A percentile compares a stretch with the other conserved stretches of the same genome.
These are phyloP conservation scores for Trichacis sp. DNA, from an alignment of 2,888 invertebrate species.

Conservation along the genomic window DNA sequence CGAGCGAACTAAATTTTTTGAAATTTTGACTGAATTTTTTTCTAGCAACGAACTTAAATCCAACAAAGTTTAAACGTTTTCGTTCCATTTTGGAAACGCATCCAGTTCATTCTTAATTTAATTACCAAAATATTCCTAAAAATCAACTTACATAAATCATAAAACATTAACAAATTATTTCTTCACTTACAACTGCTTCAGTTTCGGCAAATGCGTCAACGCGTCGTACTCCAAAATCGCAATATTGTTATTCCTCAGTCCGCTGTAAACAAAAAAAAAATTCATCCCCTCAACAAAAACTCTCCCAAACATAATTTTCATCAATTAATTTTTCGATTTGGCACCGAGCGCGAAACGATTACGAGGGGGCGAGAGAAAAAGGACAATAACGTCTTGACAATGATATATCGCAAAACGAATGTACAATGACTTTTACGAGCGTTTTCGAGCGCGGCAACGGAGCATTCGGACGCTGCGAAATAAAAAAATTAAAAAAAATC, in stretches of 20 bases:
- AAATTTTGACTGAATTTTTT: no score
- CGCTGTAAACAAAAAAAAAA: slow-evolving; percentile 68
- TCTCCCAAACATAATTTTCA: slow-evolving; percentile 3
- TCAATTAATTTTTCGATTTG: background rate
- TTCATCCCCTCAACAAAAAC: no score
- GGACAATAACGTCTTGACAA: background rate
- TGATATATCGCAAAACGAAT: background rate
- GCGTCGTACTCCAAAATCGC: slow-evolving; percentile 62
- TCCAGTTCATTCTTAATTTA: no score
- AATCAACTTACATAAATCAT: no score
- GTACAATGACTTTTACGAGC: background rate
- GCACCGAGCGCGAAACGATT: no score
- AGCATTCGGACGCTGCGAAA: no score
- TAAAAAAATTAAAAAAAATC: slow-evolving; percentile 25
- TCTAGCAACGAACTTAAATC: no score
- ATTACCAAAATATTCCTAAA: no score
- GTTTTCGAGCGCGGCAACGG: slow-evolving; percentile 13
- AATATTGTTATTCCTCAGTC: slow-evolving; percentile 70
- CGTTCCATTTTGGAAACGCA: no score
- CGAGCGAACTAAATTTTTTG: no score
- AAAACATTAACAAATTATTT: no score
- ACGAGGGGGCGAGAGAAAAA: background rate
- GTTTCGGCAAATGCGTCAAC: slow-evolving; percentile 55
- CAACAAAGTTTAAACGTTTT: no score
- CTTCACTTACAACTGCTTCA: slow-evolving; percentile 61